Conservation (phyloP, 2,888 invertebrate species). For the Cheilosia grossa region DNA sequence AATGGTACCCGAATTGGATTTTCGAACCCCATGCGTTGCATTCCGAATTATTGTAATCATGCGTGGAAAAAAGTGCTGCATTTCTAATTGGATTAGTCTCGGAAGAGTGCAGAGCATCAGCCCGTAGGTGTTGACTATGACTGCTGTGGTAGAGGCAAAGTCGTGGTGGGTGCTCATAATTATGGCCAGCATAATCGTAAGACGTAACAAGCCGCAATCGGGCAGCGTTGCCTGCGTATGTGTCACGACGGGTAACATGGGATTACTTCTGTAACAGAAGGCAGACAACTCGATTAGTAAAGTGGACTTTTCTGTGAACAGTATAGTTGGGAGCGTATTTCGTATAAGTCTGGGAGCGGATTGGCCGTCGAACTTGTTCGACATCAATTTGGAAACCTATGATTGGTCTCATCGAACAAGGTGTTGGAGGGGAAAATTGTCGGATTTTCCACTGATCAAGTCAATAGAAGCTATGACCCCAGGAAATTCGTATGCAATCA, state of each 20-base stretch:
- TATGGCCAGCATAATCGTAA: constrained; percentile 41
- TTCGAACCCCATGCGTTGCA: constrained; percentile 63
- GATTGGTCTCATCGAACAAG: too few relatives aligned
- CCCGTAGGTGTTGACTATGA: constrained; percentile 44
- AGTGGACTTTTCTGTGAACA: too few relatives aligned
- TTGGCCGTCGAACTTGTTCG: too few relatives aligned
- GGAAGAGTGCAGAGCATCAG: constrained; percentile 30
- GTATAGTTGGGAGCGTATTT: too few relatives aligned
- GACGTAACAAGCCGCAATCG: constrained; percentile 23
- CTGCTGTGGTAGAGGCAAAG: neutral
- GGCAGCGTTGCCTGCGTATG: neutral
- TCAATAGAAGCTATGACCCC: too few relatives aligned
- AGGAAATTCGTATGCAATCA: too few relatives aligned
- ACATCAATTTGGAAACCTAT: too few relatives aligned
- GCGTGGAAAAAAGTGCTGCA: constrained; percentile 67
- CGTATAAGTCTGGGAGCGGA: too few relatives aligned
- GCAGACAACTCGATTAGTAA: too few relatives aligned
- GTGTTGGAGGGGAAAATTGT: too few relatives aligned
- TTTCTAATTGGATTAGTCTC: constrained; percentile 65
- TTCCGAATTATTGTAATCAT: constrained; percentile 61
- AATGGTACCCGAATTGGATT: constrained; percentile 15
- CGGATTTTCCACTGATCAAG: too few relatives aligned
- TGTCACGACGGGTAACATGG: neutral
- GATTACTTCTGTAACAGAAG: too few relatives aligned
- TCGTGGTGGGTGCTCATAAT: constrained; percentile 31